Conservation (phyloP, 2,113 vertebrate genomes). For the Burhinus bistriatus region DNA sequence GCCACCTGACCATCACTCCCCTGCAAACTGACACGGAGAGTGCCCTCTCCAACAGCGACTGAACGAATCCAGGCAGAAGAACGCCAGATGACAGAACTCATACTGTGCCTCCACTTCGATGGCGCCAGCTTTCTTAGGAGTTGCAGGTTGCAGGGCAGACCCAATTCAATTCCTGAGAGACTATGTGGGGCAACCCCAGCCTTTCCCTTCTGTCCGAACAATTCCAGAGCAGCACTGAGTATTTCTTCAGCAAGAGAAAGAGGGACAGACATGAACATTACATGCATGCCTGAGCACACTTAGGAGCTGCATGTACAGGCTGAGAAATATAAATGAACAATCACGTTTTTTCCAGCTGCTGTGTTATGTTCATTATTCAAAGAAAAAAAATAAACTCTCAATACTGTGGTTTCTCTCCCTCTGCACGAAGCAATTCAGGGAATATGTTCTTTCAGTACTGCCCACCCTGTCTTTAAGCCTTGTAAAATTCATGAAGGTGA, state of each 20-base stretch:
- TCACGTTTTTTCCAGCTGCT: background rate
- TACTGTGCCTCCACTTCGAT: background rate
- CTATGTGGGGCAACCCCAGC: background rate
- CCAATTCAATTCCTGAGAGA: background rate
- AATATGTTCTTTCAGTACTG: background rate
- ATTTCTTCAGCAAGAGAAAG: background rate
- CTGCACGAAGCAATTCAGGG: background rate
- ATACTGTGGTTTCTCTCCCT: background rate
- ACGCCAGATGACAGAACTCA: background rate
- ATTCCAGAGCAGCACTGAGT: background rate
- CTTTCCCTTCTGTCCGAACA: background rate
- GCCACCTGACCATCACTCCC: background rate
- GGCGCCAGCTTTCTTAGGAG: accelerated
- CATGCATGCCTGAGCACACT: background rate
- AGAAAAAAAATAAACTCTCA: background rate
- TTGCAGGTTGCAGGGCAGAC: background rate
- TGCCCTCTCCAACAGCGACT: background rate
- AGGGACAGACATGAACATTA: background rate
- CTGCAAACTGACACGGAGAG: accelerated
- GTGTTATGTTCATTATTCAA: background rate
- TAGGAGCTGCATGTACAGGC: background rate
- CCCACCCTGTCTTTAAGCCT: background rate
- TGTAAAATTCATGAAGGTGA: background rate
- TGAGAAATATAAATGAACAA: background rate
- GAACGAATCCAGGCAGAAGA: background rate